Percentiles rank a stretch among this genome's conserved stretches.
phyloP scores from a whole-genome alignment of 2,113 vertebrate species.

The Quiscalus mexicanus region DNA sequence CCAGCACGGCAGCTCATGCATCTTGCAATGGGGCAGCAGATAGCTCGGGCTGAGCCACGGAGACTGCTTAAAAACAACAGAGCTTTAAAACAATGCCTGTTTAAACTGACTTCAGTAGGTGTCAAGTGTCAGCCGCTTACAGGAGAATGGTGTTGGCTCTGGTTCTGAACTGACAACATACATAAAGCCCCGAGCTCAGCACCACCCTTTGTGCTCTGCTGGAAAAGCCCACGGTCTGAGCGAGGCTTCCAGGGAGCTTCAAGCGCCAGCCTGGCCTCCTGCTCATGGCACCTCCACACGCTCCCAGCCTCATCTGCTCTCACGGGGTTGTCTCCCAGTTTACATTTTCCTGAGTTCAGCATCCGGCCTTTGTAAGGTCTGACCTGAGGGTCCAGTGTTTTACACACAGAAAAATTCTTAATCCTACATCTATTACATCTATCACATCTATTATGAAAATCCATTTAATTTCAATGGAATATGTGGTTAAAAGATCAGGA shows the following conservation, averaged over 20 bases:
- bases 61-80: conserved; percentile 5
- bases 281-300: rapidly evolving
- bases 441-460: background rate
- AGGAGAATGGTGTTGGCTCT: conserved; percentile 31
- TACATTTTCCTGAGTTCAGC: background rate
- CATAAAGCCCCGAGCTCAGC: background rate
- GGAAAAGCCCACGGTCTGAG: background rate
- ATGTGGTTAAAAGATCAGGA: background rate
- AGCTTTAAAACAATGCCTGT: conserved; percentile 33
- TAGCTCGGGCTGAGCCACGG: background rate
- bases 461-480: background rate
- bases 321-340: background rate
- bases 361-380: background rate
- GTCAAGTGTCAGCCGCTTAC: conserved; percentile 37
- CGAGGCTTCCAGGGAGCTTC: background rate
- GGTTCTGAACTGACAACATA: background rate
- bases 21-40: background rate
- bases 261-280: background rate
- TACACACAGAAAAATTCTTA: background rate
- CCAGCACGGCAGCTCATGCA: background rate
- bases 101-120: conserved; percentile 28
- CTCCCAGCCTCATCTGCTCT: background rate
- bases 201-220: background rate
- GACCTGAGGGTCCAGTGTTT: background rate
- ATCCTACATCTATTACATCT: background rate